phyloP scores from a whole-genome alignment of 2,113 vertebrate species.

The Chionodraco myersi region DNA sequence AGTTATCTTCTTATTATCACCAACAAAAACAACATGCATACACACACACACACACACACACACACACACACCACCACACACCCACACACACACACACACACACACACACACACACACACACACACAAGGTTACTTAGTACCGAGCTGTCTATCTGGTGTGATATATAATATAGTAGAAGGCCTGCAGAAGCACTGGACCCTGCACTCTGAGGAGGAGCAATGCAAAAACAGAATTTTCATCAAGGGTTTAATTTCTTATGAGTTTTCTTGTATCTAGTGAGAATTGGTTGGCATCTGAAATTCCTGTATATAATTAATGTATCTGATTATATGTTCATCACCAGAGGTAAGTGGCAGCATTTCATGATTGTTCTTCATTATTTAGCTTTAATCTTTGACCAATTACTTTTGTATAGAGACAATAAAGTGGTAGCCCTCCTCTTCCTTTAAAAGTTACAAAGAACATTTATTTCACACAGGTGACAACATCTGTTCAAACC shows the following conservation, averaged over 20 bases:
- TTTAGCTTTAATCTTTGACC: neutral
- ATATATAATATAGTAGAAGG: neutral
- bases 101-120: too few relatives aligned
- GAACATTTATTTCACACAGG: neutral
- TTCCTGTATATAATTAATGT: neutral
- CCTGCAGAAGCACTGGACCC: neutral
- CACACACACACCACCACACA: too few relatives aligned
- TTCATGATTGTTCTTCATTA: neutral
- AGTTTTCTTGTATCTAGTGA: neutral
- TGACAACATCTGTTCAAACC: neutral
- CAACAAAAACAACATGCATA: conserved; percentile 14
- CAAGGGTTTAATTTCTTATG: neutral
- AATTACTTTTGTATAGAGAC: neutral
- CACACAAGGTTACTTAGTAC: neutral
- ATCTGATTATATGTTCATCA: neutral
- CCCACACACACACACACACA: too few relatives aligned
- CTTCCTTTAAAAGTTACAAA: neutral
- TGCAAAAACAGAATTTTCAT: neutral
- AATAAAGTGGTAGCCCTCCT: neutral
- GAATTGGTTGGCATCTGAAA: neutral
- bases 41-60: neutral
- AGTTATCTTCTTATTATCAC: conserved; percentile 44
- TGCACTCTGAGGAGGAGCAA: conserved; percentile 11
- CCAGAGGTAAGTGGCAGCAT: neutral
- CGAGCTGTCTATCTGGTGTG: neutral